phyloP scores from a whole-genome alignment of 2,113 vertebrate species.

The Vulpes ferrilata region DNA sequence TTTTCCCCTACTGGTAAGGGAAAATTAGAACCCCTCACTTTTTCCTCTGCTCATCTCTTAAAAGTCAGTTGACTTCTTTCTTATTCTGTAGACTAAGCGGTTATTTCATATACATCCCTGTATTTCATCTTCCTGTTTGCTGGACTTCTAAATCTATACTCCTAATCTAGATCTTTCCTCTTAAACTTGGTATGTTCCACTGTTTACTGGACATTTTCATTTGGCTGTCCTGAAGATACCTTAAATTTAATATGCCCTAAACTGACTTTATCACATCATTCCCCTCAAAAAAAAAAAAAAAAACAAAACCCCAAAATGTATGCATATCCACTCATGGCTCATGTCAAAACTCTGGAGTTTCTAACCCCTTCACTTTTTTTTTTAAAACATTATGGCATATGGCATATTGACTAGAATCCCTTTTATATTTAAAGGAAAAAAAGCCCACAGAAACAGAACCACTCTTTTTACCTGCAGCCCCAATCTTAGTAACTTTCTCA shows the following conservation, averaged over 20 bases:
- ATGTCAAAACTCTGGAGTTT: background rate
- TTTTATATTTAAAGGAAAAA: background rate
- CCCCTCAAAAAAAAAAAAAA: background rate
- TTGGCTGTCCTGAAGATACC: background rate
- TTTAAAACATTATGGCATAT: too few relatives aligned
- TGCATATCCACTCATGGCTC: background rate
- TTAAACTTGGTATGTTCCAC: background rate
- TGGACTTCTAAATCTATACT: background rate
- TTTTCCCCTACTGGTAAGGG: background rate
- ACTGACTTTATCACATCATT: background rate
- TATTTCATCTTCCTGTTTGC: background rate
- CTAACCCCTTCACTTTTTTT: background rate
- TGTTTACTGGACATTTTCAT: background rate
- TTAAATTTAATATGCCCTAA: background rate
- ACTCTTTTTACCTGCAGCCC: background rate
- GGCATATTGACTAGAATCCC: background rate
- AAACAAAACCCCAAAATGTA: background rate
- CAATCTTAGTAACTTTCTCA: background rate
- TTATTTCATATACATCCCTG: background rate
- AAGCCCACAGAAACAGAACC: background rate
- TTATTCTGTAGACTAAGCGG: background rate
- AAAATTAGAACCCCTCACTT: background rate
- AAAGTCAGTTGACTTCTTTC: constrained; percentile 23
- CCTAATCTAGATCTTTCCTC: background rate
- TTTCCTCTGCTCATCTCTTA: background rate